Conservation (phyloP, 2,888 invertebrate genomes). For the Oligia strigilis region DNA sequence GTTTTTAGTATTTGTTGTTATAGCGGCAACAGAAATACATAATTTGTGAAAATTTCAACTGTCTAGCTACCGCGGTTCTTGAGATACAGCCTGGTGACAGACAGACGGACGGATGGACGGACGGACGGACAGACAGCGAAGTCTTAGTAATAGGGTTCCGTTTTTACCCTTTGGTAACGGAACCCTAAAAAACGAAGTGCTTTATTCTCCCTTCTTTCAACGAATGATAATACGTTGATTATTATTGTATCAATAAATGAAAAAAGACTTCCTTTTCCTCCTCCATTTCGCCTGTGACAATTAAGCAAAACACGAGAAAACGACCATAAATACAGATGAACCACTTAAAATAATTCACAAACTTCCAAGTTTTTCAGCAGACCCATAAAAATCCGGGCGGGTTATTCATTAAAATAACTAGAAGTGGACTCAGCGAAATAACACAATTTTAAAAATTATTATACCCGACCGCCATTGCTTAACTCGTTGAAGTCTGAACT, state of each 20-base stretch:
- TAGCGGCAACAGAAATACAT: no score
- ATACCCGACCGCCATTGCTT: slow-evolving; percentile 65
- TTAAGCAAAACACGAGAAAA: slow-evolving; percentile 16
- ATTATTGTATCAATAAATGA: not conserved
- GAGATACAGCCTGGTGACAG: no score
- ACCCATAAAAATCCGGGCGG: slow-evolving; percentile 67
- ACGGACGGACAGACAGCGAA: no score
- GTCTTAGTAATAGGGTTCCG: no score
- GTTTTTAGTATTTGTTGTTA: no score
- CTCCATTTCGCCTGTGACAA: slow-evolving; percentile 2
- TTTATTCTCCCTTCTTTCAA: not conserved
- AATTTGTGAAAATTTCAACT: no score
- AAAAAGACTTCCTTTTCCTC: not conserved
- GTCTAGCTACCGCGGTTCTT: no score
- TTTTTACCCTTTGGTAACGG: no score
- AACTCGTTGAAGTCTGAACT: slow-evolving; percentile 57
- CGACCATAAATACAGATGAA: slow-evolving; percentile 39
- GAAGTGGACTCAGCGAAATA: slow-evolving; percentile 73
- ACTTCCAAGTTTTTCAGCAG: slow-evolving; percentile 60
- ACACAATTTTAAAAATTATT: slow-evolving; percentile 78
- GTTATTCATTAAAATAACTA: slow-evolving; percentile 77
- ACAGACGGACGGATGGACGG: no score
- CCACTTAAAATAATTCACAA: slow-evolving; percentile 51
- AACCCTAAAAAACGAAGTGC: not conserved
- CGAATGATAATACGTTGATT: not conserved